Conservation (phyloP, 2,888 invertebrate species). For the Machimus rusticus region DNA sequence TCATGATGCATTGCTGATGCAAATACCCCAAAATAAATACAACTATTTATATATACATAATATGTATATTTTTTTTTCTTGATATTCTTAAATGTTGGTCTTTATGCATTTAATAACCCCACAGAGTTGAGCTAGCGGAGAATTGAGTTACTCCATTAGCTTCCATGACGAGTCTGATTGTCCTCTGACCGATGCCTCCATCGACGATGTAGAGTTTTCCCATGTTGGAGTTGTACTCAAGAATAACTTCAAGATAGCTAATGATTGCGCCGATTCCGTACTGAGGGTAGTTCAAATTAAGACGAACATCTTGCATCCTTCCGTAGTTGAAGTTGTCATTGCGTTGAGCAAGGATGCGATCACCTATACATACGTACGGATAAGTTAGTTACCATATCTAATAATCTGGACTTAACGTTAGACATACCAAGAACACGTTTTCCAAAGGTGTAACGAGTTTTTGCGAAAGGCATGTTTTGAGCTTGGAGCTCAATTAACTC, state of each 20-base stretch:
- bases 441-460: constrained; percentile 17
- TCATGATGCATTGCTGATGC: too few species aligned
- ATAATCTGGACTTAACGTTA: not conserved
- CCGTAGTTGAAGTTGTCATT: constrained; percentile 54
- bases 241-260: constrained; percentile 55
- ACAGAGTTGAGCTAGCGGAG: not conserved
- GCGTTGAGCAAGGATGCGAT: constrained; percentile 55
- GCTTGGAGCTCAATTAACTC: constrained; percentile 9
- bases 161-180: not conserved
- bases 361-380: constrained; percentile 51
- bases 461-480: not conserved
- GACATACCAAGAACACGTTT: not conserved
- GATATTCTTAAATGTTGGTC: not conserved
- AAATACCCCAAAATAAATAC: not conserved
- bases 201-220: not conserved
- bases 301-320: constrained; percentile 54
- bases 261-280: constrained; percentile 54
- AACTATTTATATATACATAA: not conserved
- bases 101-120: not conserved
- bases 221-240: constrained; percentile 45
- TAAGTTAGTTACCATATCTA: not conserved
- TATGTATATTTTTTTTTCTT: not conserved
- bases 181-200: not conserved
- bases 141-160: not conserved
- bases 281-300: constrained; percentile 58